Evolutionary conservation across 2,797 vertebrate species (phyloP).

Genomic region (Limnodromus scolopaceus): DNA sequence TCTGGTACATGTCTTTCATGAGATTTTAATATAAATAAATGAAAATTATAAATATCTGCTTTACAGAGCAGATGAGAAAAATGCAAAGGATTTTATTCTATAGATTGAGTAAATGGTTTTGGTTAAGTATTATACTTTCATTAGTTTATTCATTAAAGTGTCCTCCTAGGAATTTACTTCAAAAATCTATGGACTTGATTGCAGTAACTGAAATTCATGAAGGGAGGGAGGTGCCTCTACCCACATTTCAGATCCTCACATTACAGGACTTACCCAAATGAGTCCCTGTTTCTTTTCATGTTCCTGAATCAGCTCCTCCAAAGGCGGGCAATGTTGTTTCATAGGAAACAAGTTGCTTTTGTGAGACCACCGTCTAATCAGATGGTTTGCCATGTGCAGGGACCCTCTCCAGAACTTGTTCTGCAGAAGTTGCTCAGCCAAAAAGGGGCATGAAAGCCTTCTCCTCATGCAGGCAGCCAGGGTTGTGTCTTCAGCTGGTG

Average conservation of each 20-base stretch:
- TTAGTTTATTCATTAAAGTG: conserved; percentile 45
- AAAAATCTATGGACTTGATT: background rate
- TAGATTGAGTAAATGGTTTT: conserved; percentile 6
- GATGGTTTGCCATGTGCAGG: background rate
- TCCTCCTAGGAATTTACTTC: conserved; percentile 14
- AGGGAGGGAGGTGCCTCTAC: background rate
- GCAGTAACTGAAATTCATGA: background rate
- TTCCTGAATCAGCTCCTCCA: background rate
- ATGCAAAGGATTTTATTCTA: conserved; percentile 18
- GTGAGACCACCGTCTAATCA: background rate
- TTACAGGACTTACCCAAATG: background rate
- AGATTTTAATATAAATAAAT: conserved; percentile 63
- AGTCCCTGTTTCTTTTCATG: background rate
- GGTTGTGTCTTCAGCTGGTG: background rate
- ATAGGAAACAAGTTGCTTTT: background rate
- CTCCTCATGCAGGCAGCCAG: background rate
- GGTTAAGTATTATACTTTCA: conserved; percentile 8
- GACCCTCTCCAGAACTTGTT: background rate
- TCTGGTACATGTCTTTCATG: conserved; percentile 47
- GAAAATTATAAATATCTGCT: conserved; percentile 33
- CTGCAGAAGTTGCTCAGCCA: background rate
- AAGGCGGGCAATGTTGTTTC: background rate
- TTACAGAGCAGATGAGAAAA: conserved; percentile 12
- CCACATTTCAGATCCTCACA: background rate
- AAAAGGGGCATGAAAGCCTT: accelerated